Evolutionary conservation across 2,797 vertebrate genomes (phyloP).

Genomic region (Cuculus canorus): DNA sequence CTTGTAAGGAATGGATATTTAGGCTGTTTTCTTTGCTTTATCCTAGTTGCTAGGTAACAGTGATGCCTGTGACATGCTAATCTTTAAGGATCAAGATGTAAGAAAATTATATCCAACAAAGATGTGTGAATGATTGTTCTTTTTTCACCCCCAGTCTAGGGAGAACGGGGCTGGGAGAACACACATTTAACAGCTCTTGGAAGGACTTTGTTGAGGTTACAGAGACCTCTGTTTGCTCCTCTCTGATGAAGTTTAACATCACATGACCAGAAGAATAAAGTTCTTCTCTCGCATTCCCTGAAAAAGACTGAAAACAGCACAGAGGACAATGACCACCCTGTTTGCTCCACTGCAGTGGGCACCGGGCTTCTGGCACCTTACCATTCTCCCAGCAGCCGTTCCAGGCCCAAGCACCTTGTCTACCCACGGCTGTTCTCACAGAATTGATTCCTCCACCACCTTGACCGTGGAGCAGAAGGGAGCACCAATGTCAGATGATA

Average conservation of each 20-base stretch:
- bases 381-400: background rate
- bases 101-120: slow-evolving; percentile 26
- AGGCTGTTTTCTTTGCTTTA: slow-evolving; percentile 10
- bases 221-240: background rate
- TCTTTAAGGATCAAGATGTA: slow-evolving; percentile 19
- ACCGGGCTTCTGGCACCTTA: background rate
- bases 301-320: background rate
- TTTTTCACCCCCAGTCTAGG: background rate
- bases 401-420: background rate
- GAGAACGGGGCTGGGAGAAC: background rate
- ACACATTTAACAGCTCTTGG: background rate
- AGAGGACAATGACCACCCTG: background rate
- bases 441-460: background rate
- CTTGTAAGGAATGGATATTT: slow-evolving; percentile 30
- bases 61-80: slow-evolving; percentile 28
- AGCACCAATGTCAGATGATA: background rate
- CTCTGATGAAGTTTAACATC: background rate
- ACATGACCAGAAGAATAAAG: background rate
- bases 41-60: slow-evolving; percentile 61
- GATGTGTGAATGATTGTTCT: background rate
- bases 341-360: background rate
- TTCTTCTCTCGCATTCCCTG: background rate
- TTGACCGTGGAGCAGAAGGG: background rate
- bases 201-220: background rate
- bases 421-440: accelerated